These are phyloP conservation scores for Himantopus leucocephalus DNA, from an alignment of 2,113 vertebrate species.

Conservation along the genomic window DNA sequence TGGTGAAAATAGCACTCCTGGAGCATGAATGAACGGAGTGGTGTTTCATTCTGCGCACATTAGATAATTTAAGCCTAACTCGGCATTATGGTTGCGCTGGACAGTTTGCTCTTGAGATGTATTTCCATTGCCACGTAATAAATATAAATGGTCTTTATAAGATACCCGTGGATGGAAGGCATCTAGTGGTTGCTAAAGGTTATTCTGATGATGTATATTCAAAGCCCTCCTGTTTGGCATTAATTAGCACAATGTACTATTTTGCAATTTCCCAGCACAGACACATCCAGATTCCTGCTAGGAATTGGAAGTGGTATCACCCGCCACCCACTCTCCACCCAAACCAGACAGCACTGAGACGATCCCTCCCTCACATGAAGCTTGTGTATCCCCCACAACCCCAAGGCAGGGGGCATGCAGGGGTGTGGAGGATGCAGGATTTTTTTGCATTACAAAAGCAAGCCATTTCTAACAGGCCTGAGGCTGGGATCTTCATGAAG, in stretches of 20 bases:
- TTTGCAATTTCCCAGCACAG: constrained; percentile 60
- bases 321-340: constrained; percentile 22
- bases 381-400: neutral
- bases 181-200: constrained; percentile 21
- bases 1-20: constrained; percentile 21
- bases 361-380: neutral
- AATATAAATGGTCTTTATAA: constrained; percentile 15
- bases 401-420: neutral
- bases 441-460: neutral
- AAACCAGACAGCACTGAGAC: neutral
- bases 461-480: neutral
- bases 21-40: neutral
- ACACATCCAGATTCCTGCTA: constrained; percentile 46
- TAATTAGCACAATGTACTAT: constrained; percentile 46
- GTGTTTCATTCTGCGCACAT: neutral
- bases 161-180: neutral
- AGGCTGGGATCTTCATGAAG: neutral
- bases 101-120: neutral
- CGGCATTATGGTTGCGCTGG: neutral
- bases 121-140: constrained; percentile 14
- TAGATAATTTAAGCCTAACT: neutral
- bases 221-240: constrained; percentile 43
- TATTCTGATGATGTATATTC: constrained; percentile 18
- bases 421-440: neutral
- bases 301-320: constrained; percentile 32